These are phyloP conservation scores for Abramis brama DNA, from an alignment of 2,113 vertebrate genomes.

Conservation along the genomic window DNA sequence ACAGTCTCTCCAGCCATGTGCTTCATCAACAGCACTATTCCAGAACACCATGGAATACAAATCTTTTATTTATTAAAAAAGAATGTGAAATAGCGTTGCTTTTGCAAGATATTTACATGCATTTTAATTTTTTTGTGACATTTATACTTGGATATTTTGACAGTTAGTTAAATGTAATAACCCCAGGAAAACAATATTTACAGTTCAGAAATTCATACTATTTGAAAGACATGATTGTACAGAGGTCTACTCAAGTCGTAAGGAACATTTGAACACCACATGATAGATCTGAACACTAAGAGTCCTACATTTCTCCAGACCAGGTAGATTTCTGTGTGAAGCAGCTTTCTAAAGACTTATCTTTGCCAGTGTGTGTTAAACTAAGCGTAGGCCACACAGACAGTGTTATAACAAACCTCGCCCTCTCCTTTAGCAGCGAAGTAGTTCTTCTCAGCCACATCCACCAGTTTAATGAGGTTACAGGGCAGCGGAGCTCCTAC, in stretches of 20 bases:
- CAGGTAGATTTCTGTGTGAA: neutral
- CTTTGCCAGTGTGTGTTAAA: neutral
- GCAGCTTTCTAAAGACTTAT: neutral
- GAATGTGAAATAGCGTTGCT: too few relatives aligned
- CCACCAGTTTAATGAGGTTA: constrained; percentile 92
- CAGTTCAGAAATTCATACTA: neutral
- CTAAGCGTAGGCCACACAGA: neutral
- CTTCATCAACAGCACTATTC: too few relatives aligned
- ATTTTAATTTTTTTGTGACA: too few relatives aligned
- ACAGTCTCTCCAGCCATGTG: too few relatives aligned
- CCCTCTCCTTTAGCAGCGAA: constrained; percentile 93
- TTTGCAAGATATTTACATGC: too few relatives aligned
- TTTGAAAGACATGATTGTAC: neutral
- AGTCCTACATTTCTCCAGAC: neutral
- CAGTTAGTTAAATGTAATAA: too few relatives aligned
- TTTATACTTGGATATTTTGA: too few relatives aligned
- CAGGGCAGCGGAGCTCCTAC: constrained; percentile 96
- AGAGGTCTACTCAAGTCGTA: neutral
- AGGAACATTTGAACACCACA: neutral
- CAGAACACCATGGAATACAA: too few relatives aligned
- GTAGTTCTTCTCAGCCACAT: constrained; percentile 96
- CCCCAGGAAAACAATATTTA: too few relatives aligned
- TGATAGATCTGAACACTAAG: neutral
- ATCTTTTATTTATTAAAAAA: too few relatives aligned
- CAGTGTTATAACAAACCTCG: constrained; percentile 79